These are phyloP conservation scores for Cyprinodon brontotheroides DNA, from an alignment of 2,113 vertebrate species.

Conservation along the genomic window DNA sequence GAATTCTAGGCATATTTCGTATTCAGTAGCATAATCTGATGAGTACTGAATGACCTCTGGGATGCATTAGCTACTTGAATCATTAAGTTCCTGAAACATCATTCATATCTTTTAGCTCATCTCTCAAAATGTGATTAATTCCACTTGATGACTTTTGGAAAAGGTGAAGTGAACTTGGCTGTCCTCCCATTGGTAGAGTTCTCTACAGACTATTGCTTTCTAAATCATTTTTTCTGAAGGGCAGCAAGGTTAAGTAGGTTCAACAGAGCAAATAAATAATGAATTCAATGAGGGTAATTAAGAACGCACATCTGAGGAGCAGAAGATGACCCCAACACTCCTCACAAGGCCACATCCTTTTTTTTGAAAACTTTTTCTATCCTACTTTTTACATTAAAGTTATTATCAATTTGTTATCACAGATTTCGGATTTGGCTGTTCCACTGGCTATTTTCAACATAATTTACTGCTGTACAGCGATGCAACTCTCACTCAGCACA, in stretches of 20 bases:
- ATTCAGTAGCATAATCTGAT: constrained; percentile 4
- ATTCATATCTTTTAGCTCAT: constrained; percentile 16
- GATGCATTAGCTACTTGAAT: constrained; percentile 9
- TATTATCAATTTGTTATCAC: background rate
- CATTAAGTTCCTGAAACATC: background rate
- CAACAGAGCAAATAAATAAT: constrained; percentile 75
- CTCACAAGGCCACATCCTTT: constrained; percentile 27
- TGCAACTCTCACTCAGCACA: background rate
- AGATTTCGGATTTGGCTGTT: background rate
- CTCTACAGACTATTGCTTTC: constrained; percentile 48
- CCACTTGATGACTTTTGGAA: constrained; percentile 49
- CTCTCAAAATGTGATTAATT: constrained; percentile 40
- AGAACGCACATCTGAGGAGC: constrained; percentile 66
- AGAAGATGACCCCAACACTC: constrained; percentile 32
- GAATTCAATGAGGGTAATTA: constrained; percentile 77
- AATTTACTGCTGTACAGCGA: constrained; percentile 3
- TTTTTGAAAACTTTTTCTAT: background rate
- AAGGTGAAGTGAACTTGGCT: constrained; percentile 53
- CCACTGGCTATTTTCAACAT: constrained; percentile 15
- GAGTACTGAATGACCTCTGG: background rate
- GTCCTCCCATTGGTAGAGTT: constrained; percentile 46
- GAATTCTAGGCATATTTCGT: background rate
- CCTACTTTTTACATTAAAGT: background rate
- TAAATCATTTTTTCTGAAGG: constrained; percentile 59
- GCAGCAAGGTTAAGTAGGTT: constrained; percentile 74